Evolutionary conservation across 2,888 invertebrate genomes (phyloP), one percentile per base, ranked within the genome.

Genomic region (Heliconius charithonia): DNA sequence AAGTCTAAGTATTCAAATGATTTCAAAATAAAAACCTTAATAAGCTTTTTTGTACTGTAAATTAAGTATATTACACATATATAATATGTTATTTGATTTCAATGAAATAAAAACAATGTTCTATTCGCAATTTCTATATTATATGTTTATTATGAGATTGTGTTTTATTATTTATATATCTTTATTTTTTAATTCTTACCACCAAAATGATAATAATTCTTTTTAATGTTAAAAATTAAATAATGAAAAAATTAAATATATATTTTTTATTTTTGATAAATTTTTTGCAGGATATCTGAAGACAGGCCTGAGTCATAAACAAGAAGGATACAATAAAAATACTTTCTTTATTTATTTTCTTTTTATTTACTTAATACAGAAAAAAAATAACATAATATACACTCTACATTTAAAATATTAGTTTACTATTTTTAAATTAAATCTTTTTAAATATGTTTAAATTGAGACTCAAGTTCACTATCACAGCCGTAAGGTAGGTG

Each of bases 141-240:
- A 90, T 88, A 91, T 84, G 86, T 87, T 90, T 89, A 90, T 87
- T 89, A 91, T 84, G 78, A 84, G 81, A 56, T 10, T 77, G 83
- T 81, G 83, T 91, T 90, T 90, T 51, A 80, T 81, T 81, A 51
- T 25, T 65, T 59, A 45, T 45, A 45, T 45, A 41, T 72, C 72
- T 65, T 32, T 25, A 72, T 32, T 51, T 32, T 75, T 56, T 13
- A 63, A 27, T 63, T 63, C 25, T 25, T 63, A 45, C 12, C 3
- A 27, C 12, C 4, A 25, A 27, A 25, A 27, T 13, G 4, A 25
- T 63, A 63, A 63, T 6, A 25, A 1, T 25, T 4, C 12, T 63
- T 25, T 27, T 25, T 63, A 25, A 9, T 25, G 4, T 27, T 10
- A n/a, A 62, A 22, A n/a, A 62, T 32, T 0, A 32, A 37, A 37